These are phyloP conservation scores for Plectus sambesii DNA, from an alignment of 1,140 invertebrate genomes.

Conservation along the genomic window DNA sequence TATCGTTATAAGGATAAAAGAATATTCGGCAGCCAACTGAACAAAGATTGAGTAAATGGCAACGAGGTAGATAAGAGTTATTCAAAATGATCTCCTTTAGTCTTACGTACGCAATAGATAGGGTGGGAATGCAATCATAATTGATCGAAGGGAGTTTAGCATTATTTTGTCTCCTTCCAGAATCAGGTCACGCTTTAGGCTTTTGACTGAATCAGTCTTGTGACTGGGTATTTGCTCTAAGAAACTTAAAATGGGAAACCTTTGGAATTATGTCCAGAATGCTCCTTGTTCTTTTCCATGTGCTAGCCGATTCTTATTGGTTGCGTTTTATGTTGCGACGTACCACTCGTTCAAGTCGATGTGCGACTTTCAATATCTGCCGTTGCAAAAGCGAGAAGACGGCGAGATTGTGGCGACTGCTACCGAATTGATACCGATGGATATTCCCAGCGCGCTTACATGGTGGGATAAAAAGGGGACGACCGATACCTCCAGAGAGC, in stretches of 20 bases:
- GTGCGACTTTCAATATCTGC: constrained; percentile 42
- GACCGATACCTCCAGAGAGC: constrained; percentile 9
- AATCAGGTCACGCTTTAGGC: background rate
- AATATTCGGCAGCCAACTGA: too few species aligned
- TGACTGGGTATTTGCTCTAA: background rate
- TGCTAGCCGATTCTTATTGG: too few species aligned
- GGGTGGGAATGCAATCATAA: too few species aligned
- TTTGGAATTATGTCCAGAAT: background rate
- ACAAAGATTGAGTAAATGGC: too few species aligned
- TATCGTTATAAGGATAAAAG: too few species aligned
- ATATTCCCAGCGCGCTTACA: constrained; percentile 23
- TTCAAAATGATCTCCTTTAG: too few species aligned
- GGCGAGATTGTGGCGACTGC: background rate
- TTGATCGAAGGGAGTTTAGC: background rate
- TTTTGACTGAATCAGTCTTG: background rate
- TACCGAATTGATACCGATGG: constrained; percentile 25
- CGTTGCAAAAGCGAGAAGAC: constrained; percentile 20
- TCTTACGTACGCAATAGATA: too few species aligned
- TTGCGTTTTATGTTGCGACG: constrained; percentile 26
- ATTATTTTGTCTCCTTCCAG: background rate
- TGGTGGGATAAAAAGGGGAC: constrained; percentile 27
- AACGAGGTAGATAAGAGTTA: too few species aligned
- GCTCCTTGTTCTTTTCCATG: constrained; percentile 3
- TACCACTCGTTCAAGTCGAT: constrained; percentile 33
- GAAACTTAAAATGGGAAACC: background rate